These are phyloP conservation scores for Euwallacea fornicatus DNA, from an alignment of 1,140 invertebrate species.

Conservation along the genomic window DNA sequence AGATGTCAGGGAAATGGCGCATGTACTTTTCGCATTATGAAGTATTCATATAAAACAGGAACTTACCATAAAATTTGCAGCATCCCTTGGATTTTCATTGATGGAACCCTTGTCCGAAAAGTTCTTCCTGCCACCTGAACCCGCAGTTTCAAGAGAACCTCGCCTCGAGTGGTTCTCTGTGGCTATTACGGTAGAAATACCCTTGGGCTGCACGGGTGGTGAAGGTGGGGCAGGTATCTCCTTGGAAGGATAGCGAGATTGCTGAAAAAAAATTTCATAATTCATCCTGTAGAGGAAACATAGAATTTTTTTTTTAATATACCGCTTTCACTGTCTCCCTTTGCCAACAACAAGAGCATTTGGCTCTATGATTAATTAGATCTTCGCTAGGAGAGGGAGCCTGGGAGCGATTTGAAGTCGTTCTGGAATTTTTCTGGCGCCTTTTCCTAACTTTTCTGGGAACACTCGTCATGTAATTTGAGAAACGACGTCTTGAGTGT, in stretches of 20 bases:
- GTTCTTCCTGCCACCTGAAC: constrained; percentile 40
- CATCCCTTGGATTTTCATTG: constrained; percentile 36
- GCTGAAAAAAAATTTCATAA: constrained; percentile 54
- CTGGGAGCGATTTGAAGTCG: constrained; percentile 37
- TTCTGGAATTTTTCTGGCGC: constrained; percentile 50
- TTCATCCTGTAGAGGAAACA: background rate
- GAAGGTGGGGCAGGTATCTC: constrained; percentile 60
- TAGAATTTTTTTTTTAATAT: constrained; percentile 1
- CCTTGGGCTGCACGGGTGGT: constrained; percentile 56
- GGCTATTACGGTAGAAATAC: constrained; percentile 20
- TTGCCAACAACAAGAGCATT: constrained; percentile 53
- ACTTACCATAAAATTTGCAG: constrained; percentile 40
- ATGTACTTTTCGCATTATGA: background rate
- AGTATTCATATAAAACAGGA: background rate
- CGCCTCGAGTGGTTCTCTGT: constrained; percentile 45
- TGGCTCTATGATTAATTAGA: constrained; percentile 28
- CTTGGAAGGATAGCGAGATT: constrained; percentile 55
- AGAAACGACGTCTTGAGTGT: constrained; percentile 70
- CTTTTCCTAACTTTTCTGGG: constrained; percentile 64
- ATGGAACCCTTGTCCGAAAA: constrained; percentile 39
- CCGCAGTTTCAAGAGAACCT: constrained; percentile 46
- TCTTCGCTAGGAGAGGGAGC: background rate
- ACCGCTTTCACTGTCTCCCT: constrained; percentile 48
- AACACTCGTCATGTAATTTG: constrained; percentile 69
- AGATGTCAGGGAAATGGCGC: too few species aligned